These are phyloP conservation scores for Drosophila albomicans DNA, from an alignment of 1,140 invertebrate genomes.

Conservation along the genomic window DNA sequence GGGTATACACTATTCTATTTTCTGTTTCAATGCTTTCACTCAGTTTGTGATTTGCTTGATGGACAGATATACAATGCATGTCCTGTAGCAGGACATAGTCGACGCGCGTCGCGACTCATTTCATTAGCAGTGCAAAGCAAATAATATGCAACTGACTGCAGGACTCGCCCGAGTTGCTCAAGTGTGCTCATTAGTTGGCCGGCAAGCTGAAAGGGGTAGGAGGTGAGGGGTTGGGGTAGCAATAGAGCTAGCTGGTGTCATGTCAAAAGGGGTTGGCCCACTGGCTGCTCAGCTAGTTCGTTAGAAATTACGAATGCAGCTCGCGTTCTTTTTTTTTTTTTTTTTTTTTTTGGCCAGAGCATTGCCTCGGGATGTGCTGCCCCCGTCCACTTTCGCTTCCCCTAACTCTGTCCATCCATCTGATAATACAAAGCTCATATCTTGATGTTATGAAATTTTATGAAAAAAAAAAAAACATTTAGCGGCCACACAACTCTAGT, in stretches of 20 bases:
- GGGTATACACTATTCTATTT: constrained; percentile 16
- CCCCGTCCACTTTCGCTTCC: background rate
- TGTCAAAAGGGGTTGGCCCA: constrained; percentile 47
- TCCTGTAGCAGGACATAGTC: constrained; percentile 62
- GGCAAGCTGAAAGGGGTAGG: constrained; percentile 2
- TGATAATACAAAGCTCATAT: constrained; percentile 82
- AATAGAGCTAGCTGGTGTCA: constrained; percentile 1
- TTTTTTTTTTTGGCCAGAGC: constrained; percentile 13
- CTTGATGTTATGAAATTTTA: constrained; percentile 73
- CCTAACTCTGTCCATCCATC: constrained; percentile 38
- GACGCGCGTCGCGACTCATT: constrained; percentile 45
- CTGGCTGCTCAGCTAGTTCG: constrained; percentile 52
- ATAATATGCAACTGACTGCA: constrained; percentile 64
- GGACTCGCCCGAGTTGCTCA: constrained; percentile 59
- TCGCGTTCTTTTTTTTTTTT: constrained; percentile 37
- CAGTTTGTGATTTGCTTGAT: constrained; percentile 66
- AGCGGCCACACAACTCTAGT: constrained; percentile 21
- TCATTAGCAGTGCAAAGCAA: constrained; percentile 70
- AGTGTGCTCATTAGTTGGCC: constrained; percentile 76
- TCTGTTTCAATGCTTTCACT: background rate
- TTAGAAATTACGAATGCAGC: constrained; percentile 52
- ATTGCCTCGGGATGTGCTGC: constrained; percentile 26
- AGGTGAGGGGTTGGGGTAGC: constrained; percentile 6
- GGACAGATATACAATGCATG: constrained; percentile 77
- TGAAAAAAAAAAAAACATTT: constrained; percentile 54